Percentiles rank a stretch among this genome's conserved stretches.
Evolutionary conservation across 92 coral and sea anemone species (phyloP).

Genomic region (Nematostella vectensis): DNA sequence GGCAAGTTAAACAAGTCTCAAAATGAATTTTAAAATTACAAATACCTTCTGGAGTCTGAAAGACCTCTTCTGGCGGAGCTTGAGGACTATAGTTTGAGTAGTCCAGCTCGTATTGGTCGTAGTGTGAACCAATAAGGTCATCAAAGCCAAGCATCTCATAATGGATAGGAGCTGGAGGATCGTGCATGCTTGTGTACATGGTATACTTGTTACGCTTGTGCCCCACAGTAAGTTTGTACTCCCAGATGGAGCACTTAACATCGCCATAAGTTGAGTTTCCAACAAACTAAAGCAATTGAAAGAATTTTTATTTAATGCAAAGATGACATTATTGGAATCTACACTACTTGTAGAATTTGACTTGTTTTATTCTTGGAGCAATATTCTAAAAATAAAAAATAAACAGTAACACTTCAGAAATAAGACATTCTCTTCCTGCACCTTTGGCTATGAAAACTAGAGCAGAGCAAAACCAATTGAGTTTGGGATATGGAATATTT

Average conservation of each 20-base stretch:
- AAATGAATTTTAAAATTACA: too few relatives aligned
- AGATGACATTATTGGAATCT: conserved; percentile 7
- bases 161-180: conserved; percentile 46
- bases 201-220: conserved; percentile 76
- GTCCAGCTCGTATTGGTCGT: conserved; percentile 77
- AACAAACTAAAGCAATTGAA: conserved; percentile 21
- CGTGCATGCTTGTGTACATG: conserved; percentile 26
- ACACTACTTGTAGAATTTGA: conserved; percentile 10
- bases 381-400: too few relatives aligned
- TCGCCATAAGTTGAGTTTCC: conserved; percentile 33
- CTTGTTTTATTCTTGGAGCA: too few relatives aligned
- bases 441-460: too few relatives aligned
- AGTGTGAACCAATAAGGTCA: conserved; percentile 82
- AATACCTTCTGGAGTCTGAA: conserved; percentile 74
- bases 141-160: conserved; percentile 95
- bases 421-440: too few relatives aligned
- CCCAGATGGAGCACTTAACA: conserved; percentile 55
- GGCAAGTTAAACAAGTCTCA: too few relatives aligned
- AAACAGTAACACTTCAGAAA: too few relatives aligned
- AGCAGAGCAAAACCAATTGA: too few relatives aligned
- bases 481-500: too few relatives aligned
- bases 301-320: neutral
- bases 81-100: conserved; percentile 37
- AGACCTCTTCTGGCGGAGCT: conserved; percentile 43
- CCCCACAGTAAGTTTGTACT: conserved; percentile 26